These are phyloP conservation scores for Drosophila sulfurigaster DNA, from an alignment of 1,140 invertebrate species.

Conservation along the genomic window DNA sequence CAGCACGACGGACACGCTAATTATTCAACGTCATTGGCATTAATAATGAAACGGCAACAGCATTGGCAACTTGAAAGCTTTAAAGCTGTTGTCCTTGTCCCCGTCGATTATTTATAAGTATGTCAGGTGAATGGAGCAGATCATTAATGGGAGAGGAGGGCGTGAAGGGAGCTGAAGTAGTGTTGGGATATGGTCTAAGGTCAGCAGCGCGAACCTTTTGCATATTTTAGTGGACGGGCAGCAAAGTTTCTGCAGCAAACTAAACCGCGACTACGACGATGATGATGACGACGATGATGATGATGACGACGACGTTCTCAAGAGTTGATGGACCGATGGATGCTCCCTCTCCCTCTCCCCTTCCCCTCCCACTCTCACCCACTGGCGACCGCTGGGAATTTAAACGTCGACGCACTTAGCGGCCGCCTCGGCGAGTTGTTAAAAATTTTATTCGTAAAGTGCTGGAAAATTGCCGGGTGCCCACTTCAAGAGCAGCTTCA, in stretches of 20 bases:
- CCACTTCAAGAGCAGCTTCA: constrained; percentile 56
- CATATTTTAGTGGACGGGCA: constrained; percentile 62
- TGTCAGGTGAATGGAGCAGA: constrained; percentile 39
- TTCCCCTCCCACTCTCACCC: neutral
- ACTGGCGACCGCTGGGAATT: constrained; percentile 52
- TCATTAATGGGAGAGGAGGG: constrained; percentile 47
- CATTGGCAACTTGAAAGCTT: constrained; percentile 22
- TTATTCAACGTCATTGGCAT: constrained; percentile 82
- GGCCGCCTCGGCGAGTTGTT: constrained; percentile 75
- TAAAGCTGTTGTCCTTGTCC: constrained; percentile 25
- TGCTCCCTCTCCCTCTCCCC: neutral
- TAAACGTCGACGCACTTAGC: constrained; percentile 79
- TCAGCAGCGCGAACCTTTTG: constrained; percentile 41
- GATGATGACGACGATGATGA: neutral
- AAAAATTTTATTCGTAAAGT: constrained; percentile 80
- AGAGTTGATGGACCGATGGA: constrained; percentile 20
- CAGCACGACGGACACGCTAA: constrained; percentile 56
- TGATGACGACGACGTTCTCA: constrained; percentile 6
- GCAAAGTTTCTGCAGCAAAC: constrained; percentile 45
- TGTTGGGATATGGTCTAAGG: constrained; percentile 27
- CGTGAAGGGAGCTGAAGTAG: constrained; percentile 2
- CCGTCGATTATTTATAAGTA: constrained; percentile 44
- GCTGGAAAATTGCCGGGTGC: constrained; percentile 73
- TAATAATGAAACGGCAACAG: constrained; percentile 64
- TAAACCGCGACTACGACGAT: constrained; percentile 13